These are phyloP conservation scores for Fopius arisanus DNA, from an alignment of 1,140 invertebrate genomes.

Conservation along the genomic window DNA sequence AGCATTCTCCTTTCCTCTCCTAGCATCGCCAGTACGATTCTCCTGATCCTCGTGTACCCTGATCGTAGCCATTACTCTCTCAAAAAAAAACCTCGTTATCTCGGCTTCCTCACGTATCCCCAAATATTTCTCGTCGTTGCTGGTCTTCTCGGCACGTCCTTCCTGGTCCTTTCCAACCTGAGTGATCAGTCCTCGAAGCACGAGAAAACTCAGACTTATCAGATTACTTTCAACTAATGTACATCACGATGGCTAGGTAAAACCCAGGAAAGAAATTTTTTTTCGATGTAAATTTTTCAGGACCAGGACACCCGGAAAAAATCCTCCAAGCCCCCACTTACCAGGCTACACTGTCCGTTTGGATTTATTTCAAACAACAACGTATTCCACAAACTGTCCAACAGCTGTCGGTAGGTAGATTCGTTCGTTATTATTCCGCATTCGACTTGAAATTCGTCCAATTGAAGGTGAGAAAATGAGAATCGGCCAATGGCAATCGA, in stretches of 20 bases:
- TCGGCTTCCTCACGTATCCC: neutral
- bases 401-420: neutral
- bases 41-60: conserved; percentile 74
- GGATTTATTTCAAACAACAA: neutral
- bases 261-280: neutral
- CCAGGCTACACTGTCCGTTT: neutral
- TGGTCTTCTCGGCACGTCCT: neutral
- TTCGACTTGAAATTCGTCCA: neutral
- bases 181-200: neutral
- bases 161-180: neutral
- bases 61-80: conserved; percentile 68
- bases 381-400: neutral
- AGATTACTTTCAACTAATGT: neutral
- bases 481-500: neutral
- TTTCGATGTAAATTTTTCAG: neutral
- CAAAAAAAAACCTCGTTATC: neutral
- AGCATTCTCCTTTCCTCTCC: conserved; percentile 58
- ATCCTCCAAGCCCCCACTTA: neutral
- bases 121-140: neutral
- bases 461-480: neutral
- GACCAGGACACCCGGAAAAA: neutral
- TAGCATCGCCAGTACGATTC: conserved; percentile 60
- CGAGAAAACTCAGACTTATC: neutral
- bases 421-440: neutral
- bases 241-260: neutral